These are phyloP conservation scores for Medauroidea extradentata DNA, from an alignment of 1,140 invertebrate genomes.

Conservation along the genomic window DNA sequence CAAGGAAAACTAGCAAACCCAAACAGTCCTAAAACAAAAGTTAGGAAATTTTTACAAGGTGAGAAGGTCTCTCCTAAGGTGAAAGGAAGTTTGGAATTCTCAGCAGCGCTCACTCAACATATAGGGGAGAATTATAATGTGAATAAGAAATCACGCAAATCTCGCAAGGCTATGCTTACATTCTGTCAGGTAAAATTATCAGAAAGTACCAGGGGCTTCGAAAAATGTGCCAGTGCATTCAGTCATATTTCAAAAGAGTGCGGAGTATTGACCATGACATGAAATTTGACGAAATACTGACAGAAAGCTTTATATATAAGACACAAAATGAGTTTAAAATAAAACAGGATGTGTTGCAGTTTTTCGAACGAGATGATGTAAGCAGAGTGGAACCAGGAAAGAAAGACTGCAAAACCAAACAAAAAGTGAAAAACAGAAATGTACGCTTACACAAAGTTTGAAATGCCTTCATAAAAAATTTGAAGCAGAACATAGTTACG, in stretches of 20 bases:
- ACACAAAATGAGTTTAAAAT: slow-evolving; percentile 13
- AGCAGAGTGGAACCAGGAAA: slow-evolving; percentile 13
- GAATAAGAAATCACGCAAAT: slow-evolving; percentile 10
- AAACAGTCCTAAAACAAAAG: too few relatives aligned
- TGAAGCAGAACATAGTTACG: slow-evolving; percentile 8
- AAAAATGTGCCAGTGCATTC: slow-evolving; percentile 1
- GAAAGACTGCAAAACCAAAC: slow-evolving; percentile 7
- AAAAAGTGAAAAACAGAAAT: slow-evolving; percentile 16
- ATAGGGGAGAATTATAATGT: too few relatives aligned
- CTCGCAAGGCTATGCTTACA: slow-evolving; percentile 7
- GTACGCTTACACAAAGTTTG: not conserved
- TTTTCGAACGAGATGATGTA: slow-evolving; percentile 19
- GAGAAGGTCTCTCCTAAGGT: too few relatives aligned
- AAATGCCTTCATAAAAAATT: slow-evolving; percentile 14
- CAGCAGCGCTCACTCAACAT: too few relatives aligned
- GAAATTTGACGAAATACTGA: too few relatives aligned
- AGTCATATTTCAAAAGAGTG: not conserved
- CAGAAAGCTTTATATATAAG: too few relatives aligned
- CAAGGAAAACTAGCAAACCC: too few relatives aligned
- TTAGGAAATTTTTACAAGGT: too few relatives aligned
- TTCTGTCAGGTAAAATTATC: slow-evolving; percentile 13
- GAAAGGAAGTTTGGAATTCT: too few relatives aligned
- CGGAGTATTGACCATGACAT: too few relatives aligned
- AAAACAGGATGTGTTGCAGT: slow-evolving; percentile 15
- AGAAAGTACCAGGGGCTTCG: slow-evolving; percentile 5